Evolutionary conservation across 1,140 invertebrate genomes (phyloP), one percentile per base, ranked within the genome.

Genomic region (Drosophila mayri): DNA sequence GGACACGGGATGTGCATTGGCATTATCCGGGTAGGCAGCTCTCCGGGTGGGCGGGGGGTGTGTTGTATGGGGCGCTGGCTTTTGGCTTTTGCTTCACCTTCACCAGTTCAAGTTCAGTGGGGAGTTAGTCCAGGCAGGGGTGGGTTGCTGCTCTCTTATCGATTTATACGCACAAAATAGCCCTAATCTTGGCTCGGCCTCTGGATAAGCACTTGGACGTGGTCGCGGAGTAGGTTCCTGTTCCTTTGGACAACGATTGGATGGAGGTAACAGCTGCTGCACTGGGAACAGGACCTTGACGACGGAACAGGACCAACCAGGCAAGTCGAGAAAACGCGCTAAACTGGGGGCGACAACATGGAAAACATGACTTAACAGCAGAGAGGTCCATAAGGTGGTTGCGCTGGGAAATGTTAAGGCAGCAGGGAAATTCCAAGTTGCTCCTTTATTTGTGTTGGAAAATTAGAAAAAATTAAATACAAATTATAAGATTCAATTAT

Each of bases 111-210:
- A 62, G 60, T 62, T 62, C 60, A 62, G 35, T 16, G 14, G 30
- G 58, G 14, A 35, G 18, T 10, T 2, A 43, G 35, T n/a, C 37
- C 55, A 60, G 57, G 22, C n/a, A 6, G 43, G 20, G 37, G 11
- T 22, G 52, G 55, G 30, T 47, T 44, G 46, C 58, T 61, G 44
- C 40, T 81, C 59, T 47, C 37, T 86, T 88, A 87, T 87, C 76
- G 83, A 87, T 87, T 87, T 87, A 68, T 64, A 82, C 79, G 81
- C 83, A 79, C 70, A 77, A 46, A 47, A 49, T 30, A 12, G 20
- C 35, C 44, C 32, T 62, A 43, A 18, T 60, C 44, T 46, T 28
- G 20, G 12, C 49, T 60, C 32, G 30, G 22, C 4, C 22, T 16
- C 1, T 18, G 37, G n/a, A 8, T 40, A 20, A n/a, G 2, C 25